Conservation (phyloP, 2,888 invertebrate species). For the Chrysomela aeneicollis region DNA sequence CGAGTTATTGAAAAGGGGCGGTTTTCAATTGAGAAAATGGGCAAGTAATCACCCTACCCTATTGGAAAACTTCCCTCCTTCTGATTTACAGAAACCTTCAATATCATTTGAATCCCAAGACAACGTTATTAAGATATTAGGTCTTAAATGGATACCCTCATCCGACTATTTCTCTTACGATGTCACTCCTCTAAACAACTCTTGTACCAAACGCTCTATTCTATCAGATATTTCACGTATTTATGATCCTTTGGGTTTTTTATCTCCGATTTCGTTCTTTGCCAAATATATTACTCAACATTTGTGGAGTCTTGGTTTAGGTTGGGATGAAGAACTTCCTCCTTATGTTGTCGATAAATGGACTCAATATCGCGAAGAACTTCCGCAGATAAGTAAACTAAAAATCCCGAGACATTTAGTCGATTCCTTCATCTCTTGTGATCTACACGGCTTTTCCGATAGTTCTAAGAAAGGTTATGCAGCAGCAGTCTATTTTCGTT, state of each 20-base stretch:
- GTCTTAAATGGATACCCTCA: not conserved
- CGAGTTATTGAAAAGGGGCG: not conserved
- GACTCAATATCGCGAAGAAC: no score
- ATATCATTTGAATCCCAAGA: not conserved
- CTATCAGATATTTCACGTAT: conserved; percentile 10
- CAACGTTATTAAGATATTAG: not conserved
- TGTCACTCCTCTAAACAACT: not conserved
- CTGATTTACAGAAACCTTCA: not conserved
- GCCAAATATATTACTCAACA: conserved; percentile 27
- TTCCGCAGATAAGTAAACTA: no score
- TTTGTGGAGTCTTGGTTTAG: conserved; percentile 22
- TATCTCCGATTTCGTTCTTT: conserved; percentile 18
- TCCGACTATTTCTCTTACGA: not conserved
- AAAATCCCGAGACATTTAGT: no score
- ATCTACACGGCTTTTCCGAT: conserved; percentile 33
- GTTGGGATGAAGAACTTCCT: conserved; percentile 30
- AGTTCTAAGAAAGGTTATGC: conserved; percentile 27
- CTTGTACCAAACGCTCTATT: conserved; percentile 16
- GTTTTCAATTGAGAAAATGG: conserved; percentile 1
- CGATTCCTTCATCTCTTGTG: no score
- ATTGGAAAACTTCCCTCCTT: not conserved
- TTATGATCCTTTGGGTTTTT: conserved; percentile 22
- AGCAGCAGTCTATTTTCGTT: conserved; percentile 32
- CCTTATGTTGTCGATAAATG: not conserved
- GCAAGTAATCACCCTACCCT: not conserved